Evolutionary conservation across 2,797 vertebrate genomes (phyloP).

Genomic region (Anguilla marmorata): DNA sequence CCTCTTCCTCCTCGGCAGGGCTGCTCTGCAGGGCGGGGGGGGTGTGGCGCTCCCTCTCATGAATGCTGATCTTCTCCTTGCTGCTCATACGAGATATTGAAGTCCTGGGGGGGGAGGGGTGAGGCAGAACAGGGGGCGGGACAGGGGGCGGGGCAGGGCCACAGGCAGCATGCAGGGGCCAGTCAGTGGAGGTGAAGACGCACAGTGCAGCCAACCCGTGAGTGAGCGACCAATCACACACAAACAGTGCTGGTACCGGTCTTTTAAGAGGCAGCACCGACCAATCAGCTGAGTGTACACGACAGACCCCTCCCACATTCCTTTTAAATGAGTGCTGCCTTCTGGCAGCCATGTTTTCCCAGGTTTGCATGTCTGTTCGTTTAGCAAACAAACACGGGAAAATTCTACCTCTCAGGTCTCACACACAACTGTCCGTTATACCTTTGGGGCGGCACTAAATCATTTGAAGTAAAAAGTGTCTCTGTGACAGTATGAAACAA

Average conservation of each 20-base stretch:
- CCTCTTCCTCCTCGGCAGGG: conserved; percentile 77
- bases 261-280: not conserved
- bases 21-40: conserved; percentile 72
- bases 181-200: conserved; percentile 68
- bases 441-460: too few species aligned
- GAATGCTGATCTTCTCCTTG: conserved; percentile 81
- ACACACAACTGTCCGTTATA: too few species aligned
- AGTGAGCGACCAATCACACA: conserved; percentile 34
- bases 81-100: conserved; percentile 89
- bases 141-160: conserved; percentile 58
- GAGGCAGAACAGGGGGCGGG: conserved; percentile 38
- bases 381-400: not conserved
- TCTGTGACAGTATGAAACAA: too few species aligned
- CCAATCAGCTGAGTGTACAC: not conserved
- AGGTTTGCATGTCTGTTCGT: not conserved
- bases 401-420: too few species aligned
- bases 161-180: conserved; percentile 73
- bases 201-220: conserved; percentile 72
- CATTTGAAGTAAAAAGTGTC: too few species aligned
- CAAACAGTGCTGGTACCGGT: not conserved
- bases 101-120: conserved; percentile 74
- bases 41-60: conserved; percentile 79
- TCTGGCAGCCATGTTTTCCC: not conserved
- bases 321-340: not conserved
- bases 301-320: not conserved